Evolutionary conservation across 2,113 vertebrate species (phyloP), one percentile per base, ranked within the genome.

Genomic region (Anoura caudifer): DNA sequence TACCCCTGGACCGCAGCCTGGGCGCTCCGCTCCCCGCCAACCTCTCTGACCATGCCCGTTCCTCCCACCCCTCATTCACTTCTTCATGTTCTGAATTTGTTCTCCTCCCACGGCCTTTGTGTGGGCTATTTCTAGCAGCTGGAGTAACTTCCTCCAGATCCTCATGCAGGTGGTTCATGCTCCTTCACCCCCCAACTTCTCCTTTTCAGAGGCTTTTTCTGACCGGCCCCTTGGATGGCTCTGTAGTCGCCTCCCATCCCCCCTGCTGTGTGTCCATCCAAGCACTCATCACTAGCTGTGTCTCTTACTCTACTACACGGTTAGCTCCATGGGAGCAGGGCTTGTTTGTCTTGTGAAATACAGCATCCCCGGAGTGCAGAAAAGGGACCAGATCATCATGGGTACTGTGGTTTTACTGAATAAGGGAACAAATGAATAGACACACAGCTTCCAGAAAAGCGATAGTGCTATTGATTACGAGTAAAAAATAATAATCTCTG

Each of bases 51-150:
- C 7, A 9, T 80, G 77, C 24, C 47, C 26, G 22, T 59, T n/a
- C 43, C 47, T 12, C 50, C 1, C 28, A 1, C 4, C 17, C 3
- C 67, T 36, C 47, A n/a, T 0, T n/a, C n/a, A 11, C 9, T 24
- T 26, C n/a, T 38, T 45, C 19, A 77, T 1, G 10, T 38, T 59
- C 70, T 50, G 33, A 7, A 33, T 50, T 63, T 15, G 41, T 19
- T 47, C 11, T 50, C 11, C 24, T 15, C 4, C 1, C 11, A 2
- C 4, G 8, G 31, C 54, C 69, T 36, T 14, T 41, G 28, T 65
- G 33, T 13, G 28, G 67, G 33, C 16, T 50, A 38, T 50, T 89
- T 73, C 24, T 12, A 45, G 56, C 36, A 80, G 47, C 6, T 87
- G 76, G 69, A 54, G 24, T 52, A 14, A 54, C 15, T 31, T 47